Conservation (phyloP, 1,140 invertebrate genomes). For the Trachelipus rathkii region DNA sequence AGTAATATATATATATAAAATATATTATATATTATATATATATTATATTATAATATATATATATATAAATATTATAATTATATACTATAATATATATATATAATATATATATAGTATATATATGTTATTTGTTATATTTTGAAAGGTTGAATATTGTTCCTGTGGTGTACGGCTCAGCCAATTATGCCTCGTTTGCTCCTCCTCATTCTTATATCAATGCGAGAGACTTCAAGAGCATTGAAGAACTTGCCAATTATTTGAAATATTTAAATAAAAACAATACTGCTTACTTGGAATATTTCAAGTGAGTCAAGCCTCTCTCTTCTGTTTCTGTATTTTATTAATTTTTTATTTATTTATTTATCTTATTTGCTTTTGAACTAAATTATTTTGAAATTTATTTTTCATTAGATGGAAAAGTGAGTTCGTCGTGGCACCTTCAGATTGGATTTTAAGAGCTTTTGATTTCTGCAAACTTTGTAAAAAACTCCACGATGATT, state of each 20-base stretch:
- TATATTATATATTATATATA: conserved; percentile 14
- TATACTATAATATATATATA: too few relatives aligned
- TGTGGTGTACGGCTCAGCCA: conserved; percentile 49
- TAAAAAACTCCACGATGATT: background rate
- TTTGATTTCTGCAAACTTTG: background rate
- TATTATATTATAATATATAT: background rate
- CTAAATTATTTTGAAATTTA: too few relatives aligned
- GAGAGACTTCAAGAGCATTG: conserved; percentile 45
- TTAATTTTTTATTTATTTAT: too few relatives aligned
- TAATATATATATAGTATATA: background rate
- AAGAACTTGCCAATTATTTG: conserved; percentile 47
- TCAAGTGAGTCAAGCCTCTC: conserved; percentile 28
- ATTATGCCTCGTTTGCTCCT: conserved; percentile 50
- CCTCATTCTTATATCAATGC: conserved; percentile 52
- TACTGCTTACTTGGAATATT: conserved; percentile 48
- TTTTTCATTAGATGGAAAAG: too few relatives aligned
- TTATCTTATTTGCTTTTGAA: too few relatives aligned
- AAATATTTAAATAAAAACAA: conserved; percentile 44
- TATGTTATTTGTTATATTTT: background rate
- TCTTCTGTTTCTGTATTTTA: too few relatives aligned
- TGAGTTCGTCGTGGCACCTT: too few relatives aligned
- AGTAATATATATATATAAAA: background rate
- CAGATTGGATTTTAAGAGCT: too few relatives aligned
- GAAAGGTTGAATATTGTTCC: conserved; percentile 48
- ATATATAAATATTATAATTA: too few relatives aligned